Conservation (phyloP, 2,888 invertebrate species). For the Chironomus tentans region DNA sequence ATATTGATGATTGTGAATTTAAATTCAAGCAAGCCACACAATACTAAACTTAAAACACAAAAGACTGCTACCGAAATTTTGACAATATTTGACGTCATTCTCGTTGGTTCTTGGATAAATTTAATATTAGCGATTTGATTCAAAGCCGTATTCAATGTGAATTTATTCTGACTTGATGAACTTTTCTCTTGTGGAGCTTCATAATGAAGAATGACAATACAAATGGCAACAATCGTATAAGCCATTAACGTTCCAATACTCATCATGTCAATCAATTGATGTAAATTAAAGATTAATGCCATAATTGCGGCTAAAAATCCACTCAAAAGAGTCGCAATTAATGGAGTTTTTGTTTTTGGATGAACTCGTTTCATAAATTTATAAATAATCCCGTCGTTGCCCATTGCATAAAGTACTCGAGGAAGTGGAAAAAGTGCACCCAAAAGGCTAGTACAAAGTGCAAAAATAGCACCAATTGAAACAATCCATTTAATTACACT, state of each 20-base stretch:
- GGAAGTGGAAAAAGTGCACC: slow-evolving; percentile 86
- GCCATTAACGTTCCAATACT: slow-evolving; percentile 85
- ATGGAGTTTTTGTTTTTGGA: slow-evolving; percentile 65
- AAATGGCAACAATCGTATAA: slow-evolving; percentile 85
- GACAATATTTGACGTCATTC: slow-evolving; percentile 54
- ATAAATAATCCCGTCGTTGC: slow-evolving; percentile 78
- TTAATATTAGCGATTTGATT: slow-evolving; percentile 63
- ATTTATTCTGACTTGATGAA: neutral
- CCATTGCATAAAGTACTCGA: slow-evolving; percentile 83
- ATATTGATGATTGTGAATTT: slow-evolving; percentile 32
- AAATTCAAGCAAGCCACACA: slow-evolving; percentile 30
- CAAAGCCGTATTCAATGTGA: slow-evolving; percentile 36
- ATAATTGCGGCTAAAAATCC: slow-evolving; percentile 60
- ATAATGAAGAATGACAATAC: slow-evolving; percentile 70
- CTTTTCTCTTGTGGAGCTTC: slow-evolving; percentile 29
- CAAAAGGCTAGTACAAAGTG: slow-evolving; percentile 76
- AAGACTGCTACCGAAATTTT: slow-evolving; percentile 51
- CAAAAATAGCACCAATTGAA: slow-evolving; percentile 83
- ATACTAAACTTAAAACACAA: slow-evolving; percentile 45
- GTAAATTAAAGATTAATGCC: slow-evolving; percentile 80
- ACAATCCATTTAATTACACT: slow-evolving; percentile 78
- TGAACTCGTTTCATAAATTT: slow-evolving; percentile 59
- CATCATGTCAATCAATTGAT: slow-evolving; percentile 93
- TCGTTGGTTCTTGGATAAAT: slow-evolving; percentile 56
- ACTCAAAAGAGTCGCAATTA: slow-evolving; percentile 65